phyloP scores from a whole-genome alignment of 2,113 vertebrate genomes.

The Delphinus delphis region DNA sequence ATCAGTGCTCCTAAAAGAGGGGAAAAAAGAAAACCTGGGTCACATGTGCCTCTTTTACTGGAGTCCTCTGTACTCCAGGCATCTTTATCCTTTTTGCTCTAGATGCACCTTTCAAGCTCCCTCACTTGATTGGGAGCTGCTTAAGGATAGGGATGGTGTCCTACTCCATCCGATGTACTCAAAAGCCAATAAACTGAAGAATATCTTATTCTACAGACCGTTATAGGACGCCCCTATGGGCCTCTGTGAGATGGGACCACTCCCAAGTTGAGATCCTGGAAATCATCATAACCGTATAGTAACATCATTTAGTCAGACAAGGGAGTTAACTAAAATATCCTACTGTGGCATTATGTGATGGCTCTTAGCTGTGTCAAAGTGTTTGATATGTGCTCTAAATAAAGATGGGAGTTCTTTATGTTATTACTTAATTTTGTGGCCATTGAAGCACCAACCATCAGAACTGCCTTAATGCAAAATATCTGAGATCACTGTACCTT shows the following conservation, averaged over 20 bases:
- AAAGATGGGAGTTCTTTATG: not conserved
- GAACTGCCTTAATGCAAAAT: not conserved
- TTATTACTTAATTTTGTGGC: not conserved
- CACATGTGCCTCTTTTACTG: not conserved
- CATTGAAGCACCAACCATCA: not conserved
- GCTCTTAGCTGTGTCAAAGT: not conserved
- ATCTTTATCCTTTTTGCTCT: not conserved
- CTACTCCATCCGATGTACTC: not conserved
- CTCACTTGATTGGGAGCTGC: not conserved
- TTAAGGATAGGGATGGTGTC: not conserved
- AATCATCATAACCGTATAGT: not conserved
- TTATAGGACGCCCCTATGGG: not conserved
- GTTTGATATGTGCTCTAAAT: not conserved
- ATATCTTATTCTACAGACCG: not conserved
- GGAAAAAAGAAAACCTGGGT: not conserved
- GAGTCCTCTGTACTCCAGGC: not conserved
- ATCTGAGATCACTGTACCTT: not conserved
- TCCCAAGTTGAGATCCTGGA: not conserved
- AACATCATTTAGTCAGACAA: not conserved
- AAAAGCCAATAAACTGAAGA: not conserved
- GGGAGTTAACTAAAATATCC: not conserved
- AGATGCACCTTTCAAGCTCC: not conserved
- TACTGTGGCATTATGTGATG: not conserved
- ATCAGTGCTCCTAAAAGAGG: not conserved
- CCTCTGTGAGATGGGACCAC: not conserved